Base-by-base conservation (phyloP, 92 coral and sea anemone genomes). In the Virgularia gustaviana region DNA sequence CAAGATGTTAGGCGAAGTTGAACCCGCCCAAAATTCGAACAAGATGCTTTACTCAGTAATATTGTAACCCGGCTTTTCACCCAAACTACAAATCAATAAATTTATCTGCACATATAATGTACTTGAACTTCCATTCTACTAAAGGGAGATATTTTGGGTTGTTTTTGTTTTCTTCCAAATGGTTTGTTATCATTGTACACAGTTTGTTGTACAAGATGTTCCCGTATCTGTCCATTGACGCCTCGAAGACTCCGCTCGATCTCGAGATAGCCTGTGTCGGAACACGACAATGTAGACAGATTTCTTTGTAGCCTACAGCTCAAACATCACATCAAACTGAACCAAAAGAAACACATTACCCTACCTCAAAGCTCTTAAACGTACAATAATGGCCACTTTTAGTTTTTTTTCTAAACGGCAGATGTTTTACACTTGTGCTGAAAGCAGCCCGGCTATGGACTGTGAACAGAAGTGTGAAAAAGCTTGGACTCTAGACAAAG, bases 121-220 rank as follows among this genome's bases (percentile, higher is more conserved):
- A 33, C 58, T 52, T 22, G 58, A 12, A 22, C 13, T 15, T 52
- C 29, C 30, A 12, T 39, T 7, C 45, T 27, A 9, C 9, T 65
- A 7, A 15, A 41, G 44, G 10, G 31, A 4, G 0, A 24, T 2
- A 19, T 7, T 13, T 34, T 9, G 38, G 13, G 10, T 49, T 47
- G 75, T 68, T 68, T 49, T 39, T 25, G 9, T 9, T 2, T 5
- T 27, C 32, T 19, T 41, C 37, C 13, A 68, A 49, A 12, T n/a
- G 39, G 19, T 8, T 68, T 68, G 75, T 49, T 67, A 45, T 12
- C 13, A 24, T 29, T 67, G 75, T 51, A 68, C 61, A 68, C 60
- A 68, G 13, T 32, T 49, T 68, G 36, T 67, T 49, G 75, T 68
- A 31, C 75, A 68, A 68, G 75, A 61, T 68, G 75, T 68, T 68